Conservation (phyloP, 2,888 invertebrate species). For the Sinhomidia bicolor region DNA sequence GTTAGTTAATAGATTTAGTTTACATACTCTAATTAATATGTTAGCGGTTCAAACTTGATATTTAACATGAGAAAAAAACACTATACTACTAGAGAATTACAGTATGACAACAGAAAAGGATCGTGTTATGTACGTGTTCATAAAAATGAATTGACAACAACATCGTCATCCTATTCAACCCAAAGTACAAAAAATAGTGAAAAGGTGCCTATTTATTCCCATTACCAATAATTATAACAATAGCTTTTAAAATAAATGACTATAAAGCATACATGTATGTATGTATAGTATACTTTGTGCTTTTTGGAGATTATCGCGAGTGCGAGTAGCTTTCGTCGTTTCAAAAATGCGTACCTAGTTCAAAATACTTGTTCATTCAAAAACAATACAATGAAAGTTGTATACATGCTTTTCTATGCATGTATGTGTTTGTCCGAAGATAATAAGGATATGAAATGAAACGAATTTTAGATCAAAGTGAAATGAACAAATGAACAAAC, state of each 20-base stretch:
- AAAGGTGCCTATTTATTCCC: neutral
- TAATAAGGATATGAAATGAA: conserved; percentile 22
- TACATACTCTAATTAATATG: conserved; percentile 44
- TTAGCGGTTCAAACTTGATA: conserved; percentile 17
- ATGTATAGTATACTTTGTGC: neutral
- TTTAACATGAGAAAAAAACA: neutral
- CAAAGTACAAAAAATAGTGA: neutral
- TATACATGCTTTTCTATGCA: no score
- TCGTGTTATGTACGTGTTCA: neutral
- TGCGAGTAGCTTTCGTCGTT: neutral
- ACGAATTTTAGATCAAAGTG: conserved; percentile 16
- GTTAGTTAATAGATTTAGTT: conserved; percentile 17
- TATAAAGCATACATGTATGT: neutral
- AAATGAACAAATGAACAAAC: neutral
- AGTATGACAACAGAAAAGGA: neutral
- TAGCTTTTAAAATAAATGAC: no score
- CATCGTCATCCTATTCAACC: neutral
- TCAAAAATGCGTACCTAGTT: neutral
- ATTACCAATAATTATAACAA: neutral
- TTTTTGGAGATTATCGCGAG: neutral
- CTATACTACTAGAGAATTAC: neutral
- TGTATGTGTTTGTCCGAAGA: conserved; percentile 7
- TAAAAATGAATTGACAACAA: neutral
- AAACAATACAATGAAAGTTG: neutral
- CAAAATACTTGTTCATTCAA: conserved; percentile 24